Conservation (phyloP, 2,797 vertebrate species). For the Takifugu ocellatus region DNA sequence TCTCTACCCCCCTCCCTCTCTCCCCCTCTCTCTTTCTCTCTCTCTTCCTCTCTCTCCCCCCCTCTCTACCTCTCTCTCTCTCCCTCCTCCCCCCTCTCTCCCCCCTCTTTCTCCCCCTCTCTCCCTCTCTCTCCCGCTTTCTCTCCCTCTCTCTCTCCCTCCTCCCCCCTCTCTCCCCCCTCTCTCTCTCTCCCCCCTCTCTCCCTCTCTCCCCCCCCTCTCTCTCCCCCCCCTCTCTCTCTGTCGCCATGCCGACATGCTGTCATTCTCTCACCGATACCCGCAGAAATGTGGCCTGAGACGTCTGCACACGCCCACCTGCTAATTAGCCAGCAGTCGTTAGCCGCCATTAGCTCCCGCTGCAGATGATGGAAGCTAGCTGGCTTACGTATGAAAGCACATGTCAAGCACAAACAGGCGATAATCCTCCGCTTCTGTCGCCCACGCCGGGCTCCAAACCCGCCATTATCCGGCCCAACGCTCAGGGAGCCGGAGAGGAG, state of each 20-base stretch:
- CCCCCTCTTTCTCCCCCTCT: neutral
- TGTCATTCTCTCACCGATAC: too few relatives aligned
- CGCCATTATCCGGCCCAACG: neutral
- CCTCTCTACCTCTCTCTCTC: slow-evolving; percentile 1
- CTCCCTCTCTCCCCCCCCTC: too few relatives aligned
- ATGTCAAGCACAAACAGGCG: neutral
- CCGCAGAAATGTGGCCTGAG: too few relatives aligned
- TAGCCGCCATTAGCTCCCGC: too few relatives aligned
- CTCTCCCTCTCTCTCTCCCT: neutral
- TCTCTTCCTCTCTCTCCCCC: slow-evolving; percentile 36
- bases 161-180: neutral
- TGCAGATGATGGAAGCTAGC: too few relatives aligned
- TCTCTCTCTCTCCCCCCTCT: neutral
- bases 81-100: neutral
- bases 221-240: neutral
- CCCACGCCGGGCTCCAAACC: neutral
- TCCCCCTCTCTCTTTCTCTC: slow-evolving; percentile 9
- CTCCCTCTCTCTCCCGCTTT: too few relatives aligned
- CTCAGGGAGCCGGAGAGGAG: too few relatives aligned
- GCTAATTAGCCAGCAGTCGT: too few relatives aligned
- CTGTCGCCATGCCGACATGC: neutral
- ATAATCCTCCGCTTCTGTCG: slow-evolving; percentile 6
- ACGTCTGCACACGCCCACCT: too few relatives aligned
- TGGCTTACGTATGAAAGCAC: neutral
- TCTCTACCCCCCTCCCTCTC: slow-evolving; percentile 13